phyloP scores from a whole-genome alignment of 2,113 vertebrate genomes.

The Ammodytes dubius region DNA sequence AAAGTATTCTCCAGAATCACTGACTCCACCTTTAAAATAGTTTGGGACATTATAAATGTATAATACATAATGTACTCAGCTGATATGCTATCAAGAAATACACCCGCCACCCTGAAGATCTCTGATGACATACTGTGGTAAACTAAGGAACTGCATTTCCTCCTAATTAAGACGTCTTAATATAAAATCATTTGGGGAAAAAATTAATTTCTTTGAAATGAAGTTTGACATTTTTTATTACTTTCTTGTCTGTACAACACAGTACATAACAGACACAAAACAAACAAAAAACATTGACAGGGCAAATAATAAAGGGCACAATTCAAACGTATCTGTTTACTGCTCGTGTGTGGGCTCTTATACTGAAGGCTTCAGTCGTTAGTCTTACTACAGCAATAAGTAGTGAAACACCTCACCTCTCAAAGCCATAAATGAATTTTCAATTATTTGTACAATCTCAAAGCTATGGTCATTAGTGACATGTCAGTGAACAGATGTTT shows the following conservation, averaged over 20 bases:
- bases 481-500: conserved; percentile 43
- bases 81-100: neutral
- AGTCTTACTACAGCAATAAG: conserved; percentile 52
- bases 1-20: too few relatives aligned
- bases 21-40: too few relatives aligned
- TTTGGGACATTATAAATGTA: too few relatives aligned
- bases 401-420: conserved; percentile 42
- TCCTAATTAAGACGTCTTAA: conserved; percentile 21
- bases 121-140: conserved; percentile 67
- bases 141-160: conserved; percentile 54
- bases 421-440: conserved; percentile 54
- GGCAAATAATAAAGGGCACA: conserved; percentile 62
- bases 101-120: conserved; percentile 21
- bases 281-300: conserved; percentile 65
- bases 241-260: conserved; percentile 70
- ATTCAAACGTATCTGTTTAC: conserved; percentile 40
- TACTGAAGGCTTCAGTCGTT: conserved; percentile 29
- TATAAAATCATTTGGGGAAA: conserved; percentile 1
- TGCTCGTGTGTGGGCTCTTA: conserved; percentile 43
- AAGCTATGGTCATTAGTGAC: conserved; percentile 43
- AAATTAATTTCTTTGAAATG: conserved; percentile 23
- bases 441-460: conserved; percentile 66
- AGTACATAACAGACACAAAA: conserved; percentile 73
- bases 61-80: neutral
- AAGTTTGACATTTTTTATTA: conserved; percentile 75